These are phyloP conservation scores for Phataginus tetradactyla DNA, from an alignment of 2,797 vertebrate species.

Conservation along the genomic window DNA sequence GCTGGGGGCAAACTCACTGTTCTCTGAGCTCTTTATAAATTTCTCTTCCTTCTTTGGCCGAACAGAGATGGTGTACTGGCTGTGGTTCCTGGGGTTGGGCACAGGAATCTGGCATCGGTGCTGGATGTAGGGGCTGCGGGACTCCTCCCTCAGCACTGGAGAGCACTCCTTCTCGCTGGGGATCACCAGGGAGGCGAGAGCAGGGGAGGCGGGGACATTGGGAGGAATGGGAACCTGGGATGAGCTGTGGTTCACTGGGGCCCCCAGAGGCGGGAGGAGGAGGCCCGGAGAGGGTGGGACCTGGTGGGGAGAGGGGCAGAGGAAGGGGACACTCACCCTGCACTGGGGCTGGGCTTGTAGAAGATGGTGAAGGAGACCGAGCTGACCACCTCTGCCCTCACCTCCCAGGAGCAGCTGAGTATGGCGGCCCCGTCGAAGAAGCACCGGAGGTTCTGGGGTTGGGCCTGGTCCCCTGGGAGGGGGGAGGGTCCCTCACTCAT, in stretches of 20 bases:
- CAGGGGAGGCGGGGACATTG: fast-evolving
- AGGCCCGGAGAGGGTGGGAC: background rate
- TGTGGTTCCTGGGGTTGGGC: background rate
- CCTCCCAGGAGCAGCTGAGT: conserved; percentile 87
- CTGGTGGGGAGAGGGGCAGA: background rate
- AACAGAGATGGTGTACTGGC: conserved; percentile 80
- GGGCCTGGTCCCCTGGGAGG: conserved; percentile 76
- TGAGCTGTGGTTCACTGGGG: background rate
- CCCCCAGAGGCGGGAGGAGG: background rate
- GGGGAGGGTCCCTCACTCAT: background rate
- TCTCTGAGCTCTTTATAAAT: conserved; percentile 16
- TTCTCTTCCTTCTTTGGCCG: conserved; percentile 69
- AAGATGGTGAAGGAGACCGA: conserved; percentile 85
- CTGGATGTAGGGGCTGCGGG: background rate
- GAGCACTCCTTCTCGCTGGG: conserved; percentile 84
- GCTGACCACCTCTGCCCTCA: conserved; percentile 72
- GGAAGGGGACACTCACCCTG: conserved; percentile 63
- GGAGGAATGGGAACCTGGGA: too few relatives aligned
- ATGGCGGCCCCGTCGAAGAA: conserved; percentile 78
- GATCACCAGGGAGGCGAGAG: background rate
- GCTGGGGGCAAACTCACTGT: conserved; percentile 81
- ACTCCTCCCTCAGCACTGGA: conserved; percentile 47
- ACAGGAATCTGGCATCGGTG: conserved; percentile 83
- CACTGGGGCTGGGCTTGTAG: conserved; percentile 65
- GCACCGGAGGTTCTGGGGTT: conserved; percentile 85